Conservation (phyloP, 92 coral and sea anemone species). For the Isaurus tuberculatus region DNA sequence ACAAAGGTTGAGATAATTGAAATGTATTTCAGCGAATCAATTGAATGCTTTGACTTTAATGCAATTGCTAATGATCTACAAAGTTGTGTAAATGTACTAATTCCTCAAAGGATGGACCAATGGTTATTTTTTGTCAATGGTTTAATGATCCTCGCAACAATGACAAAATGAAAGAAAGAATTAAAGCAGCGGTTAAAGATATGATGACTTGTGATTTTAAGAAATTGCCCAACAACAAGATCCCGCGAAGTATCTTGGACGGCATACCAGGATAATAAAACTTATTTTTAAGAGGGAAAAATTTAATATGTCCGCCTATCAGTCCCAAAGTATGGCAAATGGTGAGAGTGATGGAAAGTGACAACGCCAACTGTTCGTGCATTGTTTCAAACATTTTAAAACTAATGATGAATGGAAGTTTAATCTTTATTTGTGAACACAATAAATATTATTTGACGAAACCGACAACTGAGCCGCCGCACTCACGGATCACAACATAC, state of each 20-base stretch:
- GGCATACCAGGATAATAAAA: too few species aligned
- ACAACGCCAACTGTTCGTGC: background rate
- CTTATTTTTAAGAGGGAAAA: background rate
- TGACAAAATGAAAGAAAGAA: background rate
- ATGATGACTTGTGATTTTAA: too few species aligned
- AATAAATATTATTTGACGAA: background rate
- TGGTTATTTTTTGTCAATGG: background rate
- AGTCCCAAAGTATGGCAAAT: background rate
- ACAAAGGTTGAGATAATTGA: conserved; percentile 22
- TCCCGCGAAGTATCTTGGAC: too few species aligned
- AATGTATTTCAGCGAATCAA: conserved; percentile 11
- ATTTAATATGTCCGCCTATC: background rate
- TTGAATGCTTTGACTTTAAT: background rate
- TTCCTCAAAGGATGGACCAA: background rate
- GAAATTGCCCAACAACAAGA: too few species aligned
- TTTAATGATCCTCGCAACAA: background rate
- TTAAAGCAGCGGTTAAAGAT: background rate
- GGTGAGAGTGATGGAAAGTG: background rate
- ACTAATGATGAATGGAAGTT: background rate
- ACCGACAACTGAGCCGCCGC: background rate
- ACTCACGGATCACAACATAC: background rate
- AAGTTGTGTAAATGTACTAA: background rate
- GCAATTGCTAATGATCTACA: background rate
- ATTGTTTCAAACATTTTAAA: background rate
- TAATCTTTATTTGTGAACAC: background rate